phyloP scores from a whole-genome alignment of 1,140 invertebrate species.

The Drosophila miranda region DNA sequence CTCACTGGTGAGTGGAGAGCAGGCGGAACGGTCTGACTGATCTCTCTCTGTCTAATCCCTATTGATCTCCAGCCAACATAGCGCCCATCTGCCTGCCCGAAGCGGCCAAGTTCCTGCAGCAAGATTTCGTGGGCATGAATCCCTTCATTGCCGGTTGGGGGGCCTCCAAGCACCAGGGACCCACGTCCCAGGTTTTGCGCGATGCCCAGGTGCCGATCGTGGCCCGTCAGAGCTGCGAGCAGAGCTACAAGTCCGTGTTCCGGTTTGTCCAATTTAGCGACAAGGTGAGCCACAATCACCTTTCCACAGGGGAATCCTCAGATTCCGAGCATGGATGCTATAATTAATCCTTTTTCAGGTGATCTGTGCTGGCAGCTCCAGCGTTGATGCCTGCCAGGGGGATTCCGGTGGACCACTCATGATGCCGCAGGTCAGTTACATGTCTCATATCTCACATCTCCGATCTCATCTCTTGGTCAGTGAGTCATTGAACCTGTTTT shows the following conservation, averaged over 20 bases:
- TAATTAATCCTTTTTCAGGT: conserved; percentile 54
- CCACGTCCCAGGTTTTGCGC: conserved; percentile 85
- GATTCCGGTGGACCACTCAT: conserved; percentile 92
- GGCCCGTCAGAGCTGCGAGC: conserved; percentile 85
- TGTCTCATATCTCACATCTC: neutral
- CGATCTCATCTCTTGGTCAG: neutral
- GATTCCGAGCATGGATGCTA: neutral
- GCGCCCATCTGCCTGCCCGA: conserved; percentile 89
- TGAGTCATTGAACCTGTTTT: conserved; percentile 62
- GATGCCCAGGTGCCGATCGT: conserved; percentile 89
- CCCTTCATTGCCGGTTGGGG: conserved; percentile 85
- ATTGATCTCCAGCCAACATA: conserved; percentile 83
- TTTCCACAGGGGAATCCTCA: conserved; percentile 7
- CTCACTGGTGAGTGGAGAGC: conserved; percentile 10
- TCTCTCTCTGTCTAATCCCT: no score
- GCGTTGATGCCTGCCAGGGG: conserved; percentile 92
- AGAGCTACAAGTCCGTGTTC: conserved; percentile 85
- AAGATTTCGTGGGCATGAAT: conserved; percentile 82
- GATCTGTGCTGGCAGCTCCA: conserved; percentile 81
- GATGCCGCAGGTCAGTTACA: conserved; percentile 82
- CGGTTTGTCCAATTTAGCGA: conserved; percentile 72
- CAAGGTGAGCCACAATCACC: conserved; percentile 52
- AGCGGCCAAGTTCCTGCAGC: conserved; percentile 80
- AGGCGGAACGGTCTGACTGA: no score
- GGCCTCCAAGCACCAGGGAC: conserved; percentile 83